phyloP scores from a whole-genome alignment of 2,113 vertebrate genomes.

The Sminthopsis crassicaudata region DNA sequence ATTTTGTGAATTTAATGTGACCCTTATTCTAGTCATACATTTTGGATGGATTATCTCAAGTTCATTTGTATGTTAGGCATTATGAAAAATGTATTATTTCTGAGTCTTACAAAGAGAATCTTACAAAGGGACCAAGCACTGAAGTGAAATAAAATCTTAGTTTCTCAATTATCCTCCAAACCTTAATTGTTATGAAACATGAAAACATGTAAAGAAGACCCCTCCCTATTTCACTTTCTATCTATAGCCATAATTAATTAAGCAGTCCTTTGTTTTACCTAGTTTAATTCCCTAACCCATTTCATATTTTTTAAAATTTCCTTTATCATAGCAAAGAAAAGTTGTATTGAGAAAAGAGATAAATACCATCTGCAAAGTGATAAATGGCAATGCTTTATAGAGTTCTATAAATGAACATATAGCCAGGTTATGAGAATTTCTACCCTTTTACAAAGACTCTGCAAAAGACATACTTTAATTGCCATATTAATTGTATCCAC shows the following conservation, averaged over 20 bases:
- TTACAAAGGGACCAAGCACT: background rate
- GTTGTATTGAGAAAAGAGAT: background rate
- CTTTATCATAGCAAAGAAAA: background rate
- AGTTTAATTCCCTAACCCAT: background rate
- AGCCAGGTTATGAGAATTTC: background rate
- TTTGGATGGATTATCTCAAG: background rate
- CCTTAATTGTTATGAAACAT: background rate
- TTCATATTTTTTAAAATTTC: background rate
- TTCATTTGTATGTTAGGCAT: background rate
- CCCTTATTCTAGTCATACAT: background rate
- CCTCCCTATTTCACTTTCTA: background rate
- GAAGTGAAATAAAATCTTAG: background rate
- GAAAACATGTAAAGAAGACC: background rate
- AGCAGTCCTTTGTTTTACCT: background rate
- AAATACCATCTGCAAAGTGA: background rate
- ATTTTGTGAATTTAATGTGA: background rate
- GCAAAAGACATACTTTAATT: constrained; percentile 22
- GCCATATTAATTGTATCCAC: constrained; percentile 43
- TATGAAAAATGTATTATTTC: background rate
- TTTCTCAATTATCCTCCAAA: background rate
- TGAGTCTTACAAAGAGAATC: background rate
- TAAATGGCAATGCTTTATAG: background rate
- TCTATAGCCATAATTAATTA: background rate
- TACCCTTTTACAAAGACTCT: background rate
- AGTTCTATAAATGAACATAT: background rate